These are phyloP conservation scores for Plusia festucae DNA, from an alignment of 2,888 invertebrate species.

Conservation along the genomic window DNA sequence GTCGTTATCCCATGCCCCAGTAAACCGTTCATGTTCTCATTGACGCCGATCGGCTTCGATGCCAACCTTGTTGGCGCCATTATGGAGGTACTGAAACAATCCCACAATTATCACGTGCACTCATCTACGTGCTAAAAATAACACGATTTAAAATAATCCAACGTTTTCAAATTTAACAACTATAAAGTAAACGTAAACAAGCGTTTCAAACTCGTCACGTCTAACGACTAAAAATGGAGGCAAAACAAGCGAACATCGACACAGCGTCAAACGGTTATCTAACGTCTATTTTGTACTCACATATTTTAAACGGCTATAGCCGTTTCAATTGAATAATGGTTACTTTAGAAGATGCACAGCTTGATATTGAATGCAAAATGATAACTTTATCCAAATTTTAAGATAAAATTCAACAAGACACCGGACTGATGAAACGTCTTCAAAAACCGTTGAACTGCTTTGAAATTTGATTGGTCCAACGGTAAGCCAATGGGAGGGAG, in stretches of 20 bases:
- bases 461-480: slow-evolving; percentile 76
- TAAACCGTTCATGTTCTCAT: slow-evolving; percentile 83
- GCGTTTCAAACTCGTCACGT: slow-evolving; percentile 71
- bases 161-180: slow-evolving; percentile 41
- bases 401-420: slow-evolving; percentile 77
- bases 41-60: slow-evolving; percentile 85
- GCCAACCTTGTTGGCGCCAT: slow-evolving; percentile 91
- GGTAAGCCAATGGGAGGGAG: slow-evolving; percentile 70
- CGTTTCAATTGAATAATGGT: slow-evolving; percentile 71
- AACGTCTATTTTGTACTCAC: slow-evolving; percentile 75
- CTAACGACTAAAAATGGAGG: slow-evolving; percentile 86
- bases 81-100: slow-evolving; percentile 74
- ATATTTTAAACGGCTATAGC: slow-evolving; percentile 73
- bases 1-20: slow-evolving; percentile 89
- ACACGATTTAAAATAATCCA: slow-evolving; percentile 28
- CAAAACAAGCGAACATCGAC: slow-evolving; percentile 86
- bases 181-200: slow-evolving; percentile 68
- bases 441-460: slow-evolving; percentile 85
- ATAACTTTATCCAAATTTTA: slow-evolving; percentile 72
- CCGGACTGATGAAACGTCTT: slow-evolving; percentile 79
- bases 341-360: slow-evolving; percentile 69
- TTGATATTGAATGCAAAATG: slow-evolving; percentile 63
- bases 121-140: slow-evolving; percentile 54
- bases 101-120: slow-evolving; percentile 72
- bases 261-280: slow-evolving; percentile 72